Conservation (phyloP, 1,140 invertebrate species). For the Drosophila orosa region DNA sequence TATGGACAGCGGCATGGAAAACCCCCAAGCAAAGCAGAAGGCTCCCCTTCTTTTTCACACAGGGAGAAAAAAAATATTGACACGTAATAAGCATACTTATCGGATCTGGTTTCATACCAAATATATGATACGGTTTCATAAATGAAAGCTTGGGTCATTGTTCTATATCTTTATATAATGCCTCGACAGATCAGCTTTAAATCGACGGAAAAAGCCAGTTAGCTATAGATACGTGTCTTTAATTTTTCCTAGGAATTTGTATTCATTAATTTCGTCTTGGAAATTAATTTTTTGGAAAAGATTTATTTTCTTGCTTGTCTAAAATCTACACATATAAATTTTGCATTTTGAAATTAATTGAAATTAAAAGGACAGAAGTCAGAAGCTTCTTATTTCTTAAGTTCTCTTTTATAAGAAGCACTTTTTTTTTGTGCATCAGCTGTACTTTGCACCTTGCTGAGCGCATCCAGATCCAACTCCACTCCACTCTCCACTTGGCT, state of each 20-base stretch:
- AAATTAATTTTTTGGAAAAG: background rate
- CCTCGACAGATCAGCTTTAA: too few relatives aligned
- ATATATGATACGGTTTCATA: too few relatives aligned
- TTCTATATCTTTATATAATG: background rate
- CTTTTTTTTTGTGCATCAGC: conserved; percentile 13
- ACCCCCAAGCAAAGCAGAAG: conserved; percentile 58
- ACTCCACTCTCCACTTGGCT: conserved; percentile 3
- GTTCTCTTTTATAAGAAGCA: background rate
- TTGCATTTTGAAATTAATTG: background rate
- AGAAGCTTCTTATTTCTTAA: background rate
- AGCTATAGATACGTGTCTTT: background rate
- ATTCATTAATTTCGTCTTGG: background rate
- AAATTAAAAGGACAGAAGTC: background rate
- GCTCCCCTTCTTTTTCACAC: conserved; percentile 3
- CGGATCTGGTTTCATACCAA: background rate
- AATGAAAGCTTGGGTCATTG: background rate
- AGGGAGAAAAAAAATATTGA: conserved; percentile 1
- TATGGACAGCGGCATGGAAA: conserved; percentile 62
- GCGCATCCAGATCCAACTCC: conserved; percentile 13
- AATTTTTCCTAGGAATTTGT: background rate
- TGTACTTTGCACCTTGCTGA: conserved; percentile 64
- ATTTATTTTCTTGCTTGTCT: background rate
- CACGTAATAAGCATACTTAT: background rate
- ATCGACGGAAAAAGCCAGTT: background rate
- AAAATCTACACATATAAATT: background rate